Percentiles rank a stretch among this genome's conserved stretches.
phyloP scores from a whole-genome alignment of 1,140 invertebrate species.

The Lucilia cuprina region DNA sequence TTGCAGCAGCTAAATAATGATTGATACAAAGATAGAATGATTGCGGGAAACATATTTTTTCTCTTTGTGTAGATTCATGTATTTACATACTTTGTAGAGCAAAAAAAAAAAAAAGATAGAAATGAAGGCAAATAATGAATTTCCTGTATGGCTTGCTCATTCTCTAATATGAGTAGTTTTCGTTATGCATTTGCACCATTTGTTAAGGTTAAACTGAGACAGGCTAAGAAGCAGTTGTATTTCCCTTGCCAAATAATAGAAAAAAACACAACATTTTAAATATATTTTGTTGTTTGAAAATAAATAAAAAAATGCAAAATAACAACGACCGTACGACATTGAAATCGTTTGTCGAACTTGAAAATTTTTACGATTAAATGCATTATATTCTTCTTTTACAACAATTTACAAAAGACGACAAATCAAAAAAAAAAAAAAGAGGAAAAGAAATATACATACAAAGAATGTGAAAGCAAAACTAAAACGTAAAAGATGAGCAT shows the following conservation, averaged over 20 bases:
- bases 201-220: neutral
- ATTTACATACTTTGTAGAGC: neutral
- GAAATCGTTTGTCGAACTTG: constrained; percentile 62
- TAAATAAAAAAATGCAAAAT: neutral
- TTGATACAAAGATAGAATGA: too few species aligned
- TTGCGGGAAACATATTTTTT: neutral
- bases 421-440: neutral
- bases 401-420: neutral
- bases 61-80: neutral
- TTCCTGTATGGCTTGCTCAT: neutral
- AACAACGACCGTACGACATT: constrained; percentile 58
- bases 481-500: neutral
- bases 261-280: neutral
- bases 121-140: constrained; percentile 29
- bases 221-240: neutral
- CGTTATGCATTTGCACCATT: neutral
- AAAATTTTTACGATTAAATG: constrained; percentile 62
- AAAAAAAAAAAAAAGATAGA: neutral
- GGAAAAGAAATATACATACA: neutral
- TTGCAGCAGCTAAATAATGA: too few species aligned
- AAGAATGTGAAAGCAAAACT: neutral
- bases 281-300: neutral
- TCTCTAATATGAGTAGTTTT: neutral
- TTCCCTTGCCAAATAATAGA: neutral
- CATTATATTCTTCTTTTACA: constrained; percentile 41